Evolutionary conservation across 1,140 invertebrate genomes (phyloP), one percentile per base, ranked within the genome.

Genomic region (Trichonephila clavata): DNA sequence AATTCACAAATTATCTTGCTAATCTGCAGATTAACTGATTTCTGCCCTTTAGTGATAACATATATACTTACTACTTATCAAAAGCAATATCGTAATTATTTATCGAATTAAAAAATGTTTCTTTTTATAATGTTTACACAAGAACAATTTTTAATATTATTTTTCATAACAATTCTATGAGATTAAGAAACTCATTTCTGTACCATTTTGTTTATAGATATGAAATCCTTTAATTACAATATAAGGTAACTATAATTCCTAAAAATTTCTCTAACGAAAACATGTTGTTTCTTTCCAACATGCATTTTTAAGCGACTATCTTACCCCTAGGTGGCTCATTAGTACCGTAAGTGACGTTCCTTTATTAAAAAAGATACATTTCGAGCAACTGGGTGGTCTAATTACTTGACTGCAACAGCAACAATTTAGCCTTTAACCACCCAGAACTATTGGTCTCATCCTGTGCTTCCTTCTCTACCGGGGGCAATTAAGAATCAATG

Each of bases 371-470:
- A 8, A 63, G 81, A 63, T 32, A 86, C 61, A 92, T 92, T 84
- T 59, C 90, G 20, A 27, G 10, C 90, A 57, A 86, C 90, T 92
- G 90, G 90, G 90, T 92, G 90, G 90, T 92, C 90, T 86, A 84
- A 92, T 92, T 92, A 92, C 63, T 50, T 50, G 50, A 50, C 3
- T 50, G 50, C 50, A 5, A 50, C 10, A 27, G 90, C 81, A 84
- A 57, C 61, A 32, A 14, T 60, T 39, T 24, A 61, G 83, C 80
- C 39, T 77, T 89, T 89, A 89, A 89, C 87, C 87, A n/a, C 90
- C 90, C 20, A 77, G 60, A 81, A 92, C 68, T 63, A 63, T 83
- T 13, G 71, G 18, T 24, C 50, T 71, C 81, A 61, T 59, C 60
- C 57, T 63, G 59, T 5, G 59, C 60, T 71, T 81, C 71, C 68